Conservation (phyloP, 2,888 invertebrate genomes). For the Cantharis rufa region DNA sequence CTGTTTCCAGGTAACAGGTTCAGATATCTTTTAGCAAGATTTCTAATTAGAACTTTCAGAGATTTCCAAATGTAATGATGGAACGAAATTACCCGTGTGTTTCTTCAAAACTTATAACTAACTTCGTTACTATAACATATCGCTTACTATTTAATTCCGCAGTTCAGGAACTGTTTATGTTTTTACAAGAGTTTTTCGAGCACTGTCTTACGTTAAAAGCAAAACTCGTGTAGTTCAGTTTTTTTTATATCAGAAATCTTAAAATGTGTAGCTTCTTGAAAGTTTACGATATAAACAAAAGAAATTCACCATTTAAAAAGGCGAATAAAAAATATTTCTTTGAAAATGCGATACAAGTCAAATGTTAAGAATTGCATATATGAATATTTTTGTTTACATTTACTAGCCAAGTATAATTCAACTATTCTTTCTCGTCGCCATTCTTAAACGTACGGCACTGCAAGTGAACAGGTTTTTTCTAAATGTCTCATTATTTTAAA, state of each 20-base stretch:
- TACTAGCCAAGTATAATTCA: neutral
- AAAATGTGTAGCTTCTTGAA: neutral
- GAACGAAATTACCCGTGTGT: neutral
- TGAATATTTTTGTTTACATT: neutral
- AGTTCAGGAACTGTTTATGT: neutral
- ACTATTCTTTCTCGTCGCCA: neutral
- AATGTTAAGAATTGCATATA: neutral
- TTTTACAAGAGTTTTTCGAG: neutral
- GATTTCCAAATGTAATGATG: neutral
- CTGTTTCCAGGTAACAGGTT: neutral
- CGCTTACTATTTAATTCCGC: neutral
- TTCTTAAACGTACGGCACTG: neutral
- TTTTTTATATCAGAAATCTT: neutral
- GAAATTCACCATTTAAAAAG: neutral
- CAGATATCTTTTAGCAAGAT: neutral
- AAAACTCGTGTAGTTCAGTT: neutral
- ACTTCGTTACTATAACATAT: neutral
- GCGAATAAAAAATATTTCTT: neutral
- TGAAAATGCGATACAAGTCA: neutral
- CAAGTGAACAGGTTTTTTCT: neutral
- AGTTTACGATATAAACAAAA: neutral
- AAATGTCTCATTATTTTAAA: neutral
- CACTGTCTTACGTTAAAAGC: neutral
- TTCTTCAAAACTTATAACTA: neutral
- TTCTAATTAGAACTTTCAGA: neutral